Evolutionary conservation across 2,888 invertebrate genomes (phyloP).

Genomic region (Stegana nigrithorax): DNA sequence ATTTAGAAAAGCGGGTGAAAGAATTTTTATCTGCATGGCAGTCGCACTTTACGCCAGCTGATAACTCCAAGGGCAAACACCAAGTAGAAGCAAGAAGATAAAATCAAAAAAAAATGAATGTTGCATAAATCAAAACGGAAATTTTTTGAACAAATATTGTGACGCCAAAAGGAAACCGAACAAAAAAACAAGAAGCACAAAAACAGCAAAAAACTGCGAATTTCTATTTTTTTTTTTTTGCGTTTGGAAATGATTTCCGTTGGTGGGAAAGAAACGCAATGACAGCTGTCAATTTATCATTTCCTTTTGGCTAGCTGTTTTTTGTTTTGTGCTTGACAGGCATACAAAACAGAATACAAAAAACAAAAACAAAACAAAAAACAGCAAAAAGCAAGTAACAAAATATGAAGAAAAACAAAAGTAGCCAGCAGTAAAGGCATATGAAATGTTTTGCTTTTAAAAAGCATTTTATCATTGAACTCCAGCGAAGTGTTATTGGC

Average conservation of each 20-base stretch:
- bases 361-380: slow-evolving; percentile 25
- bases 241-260: no score
- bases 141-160: neutral
- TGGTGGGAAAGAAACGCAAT: no score
- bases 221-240: no score
- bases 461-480: neutral
- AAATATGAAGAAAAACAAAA: neutral
- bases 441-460: neutral
- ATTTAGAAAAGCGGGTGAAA: neutral
- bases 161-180: neutral
- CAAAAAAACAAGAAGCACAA: no score
- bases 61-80: neutral
- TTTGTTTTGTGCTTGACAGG: no score
- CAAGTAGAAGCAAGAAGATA: neutral
- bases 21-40: neutral
- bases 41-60: neutral
- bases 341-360: neutral
- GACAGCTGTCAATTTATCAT: slow-evolving; percentile 56
- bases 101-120: neutral
- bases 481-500: neutral
- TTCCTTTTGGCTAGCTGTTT: slow-evolving; percentile 50
- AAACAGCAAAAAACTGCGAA: no score
- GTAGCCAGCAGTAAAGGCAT: neutral
- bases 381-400: slow-evolving; percentile 40
- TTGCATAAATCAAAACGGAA: neutral